These are phyloP conservation scores for Parazoanthus swiftii DNA, from an alignment of 92 coral and sea anemone genomes.

Conservation along the genomic window DNA sequence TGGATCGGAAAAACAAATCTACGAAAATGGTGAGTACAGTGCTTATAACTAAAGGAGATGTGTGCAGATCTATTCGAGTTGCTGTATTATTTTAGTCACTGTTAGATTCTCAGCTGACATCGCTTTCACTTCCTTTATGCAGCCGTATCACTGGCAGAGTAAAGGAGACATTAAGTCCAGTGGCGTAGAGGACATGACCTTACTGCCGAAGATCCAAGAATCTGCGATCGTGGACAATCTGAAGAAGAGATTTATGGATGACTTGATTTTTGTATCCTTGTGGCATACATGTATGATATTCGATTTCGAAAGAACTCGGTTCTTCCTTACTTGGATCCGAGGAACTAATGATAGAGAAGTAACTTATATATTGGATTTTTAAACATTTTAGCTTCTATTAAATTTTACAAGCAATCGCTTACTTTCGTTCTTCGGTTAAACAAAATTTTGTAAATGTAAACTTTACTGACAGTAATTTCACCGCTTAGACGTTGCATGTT, in stretches of 20 bases:
- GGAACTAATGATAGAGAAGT: not conserved
- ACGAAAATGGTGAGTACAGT: slow-evolving; percentile 24
- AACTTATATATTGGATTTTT: not conserved
- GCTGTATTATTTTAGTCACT: not conserved
- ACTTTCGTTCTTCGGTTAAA: not conserved
- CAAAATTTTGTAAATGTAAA: not conserved
- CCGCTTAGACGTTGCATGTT: too few species aligned
- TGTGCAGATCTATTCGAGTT: not conserved
- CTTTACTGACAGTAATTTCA: too few species aligned
- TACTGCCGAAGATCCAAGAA: slow-evolving; percentile 96
- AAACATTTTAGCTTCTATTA: not conserved
- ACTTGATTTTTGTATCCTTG: slow-evolving; percentile 97
- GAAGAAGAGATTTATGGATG: slow-evolving; percentile 96
- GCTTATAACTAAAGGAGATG: not conserved
- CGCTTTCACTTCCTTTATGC: slow-evolving; percentile 19
- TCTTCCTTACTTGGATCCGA: not conserved
- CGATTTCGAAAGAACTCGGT: not conserved
- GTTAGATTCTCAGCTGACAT: slow-evolving; percentile 25
- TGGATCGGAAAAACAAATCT: not conserved
- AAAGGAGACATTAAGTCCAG: slow-evolving; percentile 96
- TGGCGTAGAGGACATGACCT: slow-evolving; percentile 99
- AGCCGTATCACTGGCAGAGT: slow-evolving; percentile 99
- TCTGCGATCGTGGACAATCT: slow-evolving; percentile 97
- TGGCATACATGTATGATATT: too few species aligned
- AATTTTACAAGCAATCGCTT: not conserved